Percentiles rank a stretch among this genome's conserved stretches.
These are phyloP conservation scores for Phodopus roborovskii DNA, from an alignment of 2,113 vertebrate genomes.

Conservation along the genomic window DNA sequence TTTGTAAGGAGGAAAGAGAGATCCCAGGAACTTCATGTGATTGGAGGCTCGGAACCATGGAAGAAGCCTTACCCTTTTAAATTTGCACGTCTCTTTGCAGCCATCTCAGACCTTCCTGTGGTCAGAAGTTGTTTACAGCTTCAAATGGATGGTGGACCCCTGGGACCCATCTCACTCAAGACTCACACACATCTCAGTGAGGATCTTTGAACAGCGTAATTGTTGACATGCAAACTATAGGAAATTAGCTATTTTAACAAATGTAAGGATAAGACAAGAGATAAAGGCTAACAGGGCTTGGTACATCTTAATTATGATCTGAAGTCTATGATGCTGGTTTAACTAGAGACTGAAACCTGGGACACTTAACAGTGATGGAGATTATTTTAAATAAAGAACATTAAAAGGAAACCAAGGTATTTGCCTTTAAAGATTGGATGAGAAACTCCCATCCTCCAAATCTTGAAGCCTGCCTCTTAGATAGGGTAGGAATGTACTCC, in stretches of 20 bases:
- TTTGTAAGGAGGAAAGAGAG: background rate
- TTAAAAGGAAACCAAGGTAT: constrained; percentile 25
- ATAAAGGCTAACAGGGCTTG: background rate
- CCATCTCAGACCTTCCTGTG: background rate
- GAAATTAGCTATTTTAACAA: constrained; percentile 23
- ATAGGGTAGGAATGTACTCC: background rate
- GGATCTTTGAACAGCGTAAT: background rate
- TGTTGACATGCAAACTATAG: background rate
- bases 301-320: background rate
- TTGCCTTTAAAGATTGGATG: background rate
- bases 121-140: background rate
- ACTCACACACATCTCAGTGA: background rate
- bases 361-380: constrained; percentile 21
- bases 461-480: constrained; percentile 28
- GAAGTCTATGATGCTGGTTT: background rate
- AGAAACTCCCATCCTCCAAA: background rate
- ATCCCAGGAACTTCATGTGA: background rate
- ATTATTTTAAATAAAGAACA: constrained; percentile 55
- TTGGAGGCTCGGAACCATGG: background rate
- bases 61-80: background rate
- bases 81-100: background rate
- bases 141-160: background rate
- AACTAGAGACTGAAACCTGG: constrained; percentile 31
- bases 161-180: background rate
- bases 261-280: background rate